A percentile compares a stretch with the other conserved stretches of the same genome.
phyloP scores from a whole-genome alignment of 23 tunicate genomes.

The Corella eumyota region DNA sequence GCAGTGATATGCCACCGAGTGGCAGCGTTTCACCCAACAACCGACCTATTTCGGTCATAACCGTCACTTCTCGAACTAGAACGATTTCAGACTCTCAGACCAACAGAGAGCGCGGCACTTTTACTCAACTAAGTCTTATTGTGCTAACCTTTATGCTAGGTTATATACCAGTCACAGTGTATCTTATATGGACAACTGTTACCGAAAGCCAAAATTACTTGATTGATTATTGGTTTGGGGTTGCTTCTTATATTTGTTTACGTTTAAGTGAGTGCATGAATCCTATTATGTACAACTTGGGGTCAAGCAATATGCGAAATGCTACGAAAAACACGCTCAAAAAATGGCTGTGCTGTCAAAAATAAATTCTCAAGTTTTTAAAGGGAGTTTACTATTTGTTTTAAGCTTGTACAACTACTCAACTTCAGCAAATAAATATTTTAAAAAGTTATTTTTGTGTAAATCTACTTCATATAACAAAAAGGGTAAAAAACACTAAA shows the following conservation, averaged over 20 bases:
- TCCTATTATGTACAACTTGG: constrained; percentile 84
- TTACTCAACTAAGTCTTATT: constrained; percentile 42
- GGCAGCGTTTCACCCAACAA: too few relatives aligned
- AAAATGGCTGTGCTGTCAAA: too few relatives aligned
- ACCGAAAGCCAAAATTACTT: neutral
- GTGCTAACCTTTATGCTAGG: constrained; percentile 50
- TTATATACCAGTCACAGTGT: constrained; percentile 50
- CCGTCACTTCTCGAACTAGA: too few relatives aligned
- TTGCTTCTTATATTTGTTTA: constrained; percentile 57
- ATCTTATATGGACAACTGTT: constrained; percentile 63
- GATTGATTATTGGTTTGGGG: constrained; percentile 86
- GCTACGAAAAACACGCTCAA: constrained; percentile 34
- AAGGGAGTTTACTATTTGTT: too few relatives aligned
- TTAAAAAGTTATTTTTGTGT: too few relatives aligned
- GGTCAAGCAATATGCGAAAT: constrained; percentile 47
- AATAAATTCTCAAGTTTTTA: too few relatives aligned
- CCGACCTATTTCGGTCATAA: too few relatives aligned
- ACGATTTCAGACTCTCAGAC: neutral
- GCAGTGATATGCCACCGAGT: too few relatives aligned
- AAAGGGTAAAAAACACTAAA: too few relatives aligned
- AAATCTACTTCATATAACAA: too few relatives aligned
- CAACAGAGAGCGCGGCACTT: constrained; percentile 15
- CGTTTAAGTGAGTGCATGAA: constrained; percentile 82
- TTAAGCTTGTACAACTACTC: too few relatives aligned
- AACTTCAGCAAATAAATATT: too few relatives aligned